Base-by-base conservation (phyloP, 2,888 invertebrate genomes). In the Unio delphinus region DNA sequence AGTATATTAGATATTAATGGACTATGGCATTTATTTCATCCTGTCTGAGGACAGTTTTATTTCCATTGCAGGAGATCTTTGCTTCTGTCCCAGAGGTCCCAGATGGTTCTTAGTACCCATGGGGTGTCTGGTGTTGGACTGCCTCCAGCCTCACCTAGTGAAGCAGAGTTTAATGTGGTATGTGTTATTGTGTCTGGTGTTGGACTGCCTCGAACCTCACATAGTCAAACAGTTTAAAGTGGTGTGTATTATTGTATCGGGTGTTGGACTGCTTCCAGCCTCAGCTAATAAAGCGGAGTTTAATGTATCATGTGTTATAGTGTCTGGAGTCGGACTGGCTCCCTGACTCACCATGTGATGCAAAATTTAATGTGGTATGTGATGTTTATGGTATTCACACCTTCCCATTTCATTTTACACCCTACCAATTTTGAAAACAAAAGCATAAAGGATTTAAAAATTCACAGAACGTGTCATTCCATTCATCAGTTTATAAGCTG, bases 101-200 rank as follows among this genome's bases (percentile, higher is more conserved):
- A 86, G 80, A 79, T 83, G 81, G 73, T 75, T n/a, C 74, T 84
- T 34, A 84, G 83, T 71, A 81, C 83, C n/a, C 73, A 79, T 68
- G 80, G 78, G 30, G 77, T 77, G 4, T 73, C 76, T 60, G 83
- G 83, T 59, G 80, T 84, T 4, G 86, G 83, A 1, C 75, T 87
- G n/a, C 86, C 85, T 18, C 87, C 87, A 56, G 87, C 87, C 26
- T 87, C 87, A 26, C 87, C 87, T n/a, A 85, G 85, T 75, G 86
- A 85, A 55, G 76, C 74, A 20, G 86, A 87, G 65, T 75, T 73
- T n/a, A 45, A 45, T 45, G 45, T 45, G 45, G 45, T 45, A 45
- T 45, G 45, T 45, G 45, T 11, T 30, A 30, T 30, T 4, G 5
- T 30, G 30, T 30, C 23, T 23, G 23, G 23, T 23, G 23, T 23